These are phyloP conservation scores for Palloptera scutellata DNA, from an alignment of 2,888 invertebrate species.

Conservation along the genomic window DNA sequence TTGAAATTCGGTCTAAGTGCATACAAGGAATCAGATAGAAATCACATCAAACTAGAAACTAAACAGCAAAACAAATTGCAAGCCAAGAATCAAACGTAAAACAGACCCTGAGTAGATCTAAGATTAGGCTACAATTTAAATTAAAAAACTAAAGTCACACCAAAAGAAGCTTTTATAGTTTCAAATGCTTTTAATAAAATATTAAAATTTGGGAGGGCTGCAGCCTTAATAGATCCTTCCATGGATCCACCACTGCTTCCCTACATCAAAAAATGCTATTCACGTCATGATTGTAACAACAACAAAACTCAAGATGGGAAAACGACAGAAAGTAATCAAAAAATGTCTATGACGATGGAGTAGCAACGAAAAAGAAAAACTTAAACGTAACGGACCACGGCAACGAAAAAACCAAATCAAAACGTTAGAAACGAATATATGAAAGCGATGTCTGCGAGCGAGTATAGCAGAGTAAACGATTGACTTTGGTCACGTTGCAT, in stretches of 20 bases:
- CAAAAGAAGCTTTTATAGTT: no score
- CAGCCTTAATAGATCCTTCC: background rate
- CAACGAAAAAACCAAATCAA: constrained; percentile 14
- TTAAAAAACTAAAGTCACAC: no score
- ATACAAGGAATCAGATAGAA: no score
- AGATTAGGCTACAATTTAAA: no score
- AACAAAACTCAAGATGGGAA: background rate
- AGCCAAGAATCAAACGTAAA: no score
- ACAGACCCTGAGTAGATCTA: no score
- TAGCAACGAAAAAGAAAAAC: no score
- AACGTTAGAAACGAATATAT: background rate
- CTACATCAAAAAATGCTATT: background rate
- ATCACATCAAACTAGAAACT: no score
- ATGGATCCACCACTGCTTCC: background rate
- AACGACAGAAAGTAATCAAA: constrained; percentile 19
- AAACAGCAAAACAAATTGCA: no score
- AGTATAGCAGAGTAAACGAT: background rate
- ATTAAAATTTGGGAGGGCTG: background rate
- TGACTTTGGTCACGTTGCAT: constrained; percentile 22
- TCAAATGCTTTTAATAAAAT: no score
- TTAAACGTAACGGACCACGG: background rate
- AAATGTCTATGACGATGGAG: background rate
- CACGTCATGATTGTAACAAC: constrained; percentile 19
- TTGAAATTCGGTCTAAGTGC: no score
- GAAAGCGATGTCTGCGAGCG: background rate